phyloP scores from a whole-genome alignment of 2,797 vertebrate species.

The Cynodonichthys magdalenae region DNA sequence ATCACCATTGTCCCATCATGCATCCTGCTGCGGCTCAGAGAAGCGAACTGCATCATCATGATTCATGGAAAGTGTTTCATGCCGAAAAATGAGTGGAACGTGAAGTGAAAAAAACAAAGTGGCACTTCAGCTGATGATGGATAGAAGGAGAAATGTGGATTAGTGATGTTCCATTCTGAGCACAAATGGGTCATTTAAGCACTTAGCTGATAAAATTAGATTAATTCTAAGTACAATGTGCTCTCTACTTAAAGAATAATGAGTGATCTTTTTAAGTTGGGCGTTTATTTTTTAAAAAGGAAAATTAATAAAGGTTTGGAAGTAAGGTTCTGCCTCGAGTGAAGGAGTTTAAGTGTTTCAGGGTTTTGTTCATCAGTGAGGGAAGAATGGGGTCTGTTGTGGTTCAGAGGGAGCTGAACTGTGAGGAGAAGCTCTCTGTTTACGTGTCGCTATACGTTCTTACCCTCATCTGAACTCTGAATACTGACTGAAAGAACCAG shows the following conservation, averaged over 20 bases:
- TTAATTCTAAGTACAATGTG: slow-evolving; percentile 21
- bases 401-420: too few relatives aligned
- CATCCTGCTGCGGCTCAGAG: slow-evolving; percentile 4
- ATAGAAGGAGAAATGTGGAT: slow-evolving; percentile 15
- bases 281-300: not conserved
- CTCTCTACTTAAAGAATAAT: slow-evolving; percentile 30
- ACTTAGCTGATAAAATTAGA: slow-evolving; percentile 40
- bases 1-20: slow-evolving; percentile 25
- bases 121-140: slow-evolving; percentile 45
- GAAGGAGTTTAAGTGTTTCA: too few relatives aligned
- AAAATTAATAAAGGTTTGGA: too few relatives aligned
- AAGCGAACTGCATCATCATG: slow-evolving; percentile 19
- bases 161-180: slow-evolving; percentile 35
- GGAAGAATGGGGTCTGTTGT: too few relatives aligned
- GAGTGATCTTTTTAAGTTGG: slow-evolving; percentile 10
- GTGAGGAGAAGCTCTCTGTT: too few relatives aligned
- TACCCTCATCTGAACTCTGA: too few relatives aligned
- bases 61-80: slow-evolving; percentile 39
- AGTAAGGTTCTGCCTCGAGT: too few relatives aligned
- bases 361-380: too few relatives aligned
- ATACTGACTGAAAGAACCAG: too few relatives aligned
- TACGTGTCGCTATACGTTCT: too few relatives aligned
- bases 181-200: slow-evolving; percentile 31
- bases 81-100: slow-evolving; percentile 22
- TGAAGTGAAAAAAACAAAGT: slow-evolving; percentile 26